Percentiles rank a stretch among this genome's conserved stretches.
Conservation (phyloP, 2,888 invertebrate genomes). For the Drosophila neutralis region DNA sequence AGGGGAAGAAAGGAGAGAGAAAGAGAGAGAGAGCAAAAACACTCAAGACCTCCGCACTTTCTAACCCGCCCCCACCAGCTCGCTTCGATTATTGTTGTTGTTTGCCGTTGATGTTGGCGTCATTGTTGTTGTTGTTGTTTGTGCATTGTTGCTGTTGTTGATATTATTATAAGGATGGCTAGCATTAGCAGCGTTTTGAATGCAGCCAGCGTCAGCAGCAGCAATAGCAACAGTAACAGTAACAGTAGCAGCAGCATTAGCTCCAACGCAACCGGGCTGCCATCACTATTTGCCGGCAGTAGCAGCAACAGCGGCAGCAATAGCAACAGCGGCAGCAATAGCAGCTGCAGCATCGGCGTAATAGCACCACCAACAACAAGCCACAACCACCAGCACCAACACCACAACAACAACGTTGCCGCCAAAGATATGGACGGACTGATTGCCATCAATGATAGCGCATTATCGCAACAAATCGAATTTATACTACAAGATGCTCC, state of each 20-base stretch:
- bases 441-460: constrained; percentile 84
- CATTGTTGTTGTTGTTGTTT: constrained; percentile 19
- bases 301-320: constrained; percentile 38
- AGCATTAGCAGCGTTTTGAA: constrained; percentile 46
- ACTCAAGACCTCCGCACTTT: constrained; percentile 1
- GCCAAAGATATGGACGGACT: constrained; percentile 82
- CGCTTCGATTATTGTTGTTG: constrained; percentile 37
- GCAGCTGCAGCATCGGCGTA: constrained; percentile 16
- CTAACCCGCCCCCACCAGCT: neutral
- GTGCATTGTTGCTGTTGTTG: constrained; percentile 27
- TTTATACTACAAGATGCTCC: constrained; percentile 85
- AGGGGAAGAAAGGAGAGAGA: constrained; percentile 1
- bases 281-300: constrained; percentile 46
- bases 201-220: constrained; percentile 50
- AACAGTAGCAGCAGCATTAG: constrained; percentile 46
- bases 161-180: constrained; percentile 50
- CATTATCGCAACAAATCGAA: constrained; percentile 85
- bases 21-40: constrained; percentile 6
- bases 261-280: constrained; percentile 39
- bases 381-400: constrained; percentile 3
- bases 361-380: neutral
- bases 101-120: constrained; percentile 3
- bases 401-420: constrained; percentile 49
- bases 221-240: constrained; percentile 41
- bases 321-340: constrained; percentile 20